phyloP scores from a whole-genome alignment of 2,797 vertebrate species.

The Clamator glandarius region DNA sequence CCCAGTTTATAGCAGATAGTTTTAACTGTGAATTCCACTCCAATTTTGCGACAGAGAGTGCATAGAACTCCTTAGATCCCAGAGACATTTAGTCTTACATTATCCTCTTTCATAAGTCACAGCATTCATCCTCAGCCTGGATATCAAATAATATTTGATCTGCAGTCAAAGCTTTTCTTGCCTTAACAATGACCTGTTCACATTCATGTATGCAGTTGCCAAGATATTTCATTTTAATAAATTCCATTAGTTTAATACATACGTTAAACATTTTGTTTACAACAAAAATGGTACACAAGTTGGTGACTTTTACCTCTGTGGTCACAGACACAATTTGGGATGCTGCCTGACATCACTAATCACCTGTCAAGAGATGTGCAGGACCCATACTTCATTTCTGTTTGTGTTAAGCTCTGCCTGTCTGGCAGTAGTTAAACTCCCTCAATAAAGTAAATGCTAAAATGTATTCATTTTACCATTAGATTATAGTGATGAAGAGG shows the following conservation, averaged over 20 bases:
- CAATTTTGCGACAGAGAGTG: not conserved
- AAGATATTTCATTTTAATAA: not conserved
- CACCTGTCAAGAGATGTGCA: not conserved
- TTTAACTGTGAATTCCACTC: not conserved
- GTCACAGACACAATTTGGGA: not conserved
- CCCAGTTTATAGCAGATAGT: not conserved
- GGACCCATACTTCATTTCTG: not conserved
- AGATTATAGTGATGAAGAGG: not conserved
- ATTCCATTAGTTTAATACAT: not conserved
- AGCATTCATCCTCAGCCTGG: not conserved
- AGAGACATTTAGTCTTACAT: not conserved
- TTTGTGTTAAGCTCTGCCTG: not conserved
- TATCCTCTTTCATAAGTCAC: not conserved
- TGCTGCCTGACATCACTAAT: not conserved
- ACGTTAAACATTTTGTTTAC: not conserved
- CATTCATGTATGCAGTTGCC: not conserved
- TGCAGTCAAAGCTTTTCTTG: not conserved
- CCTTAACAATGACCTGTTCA: not conserved
- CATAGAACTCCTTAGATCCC: not conserved
- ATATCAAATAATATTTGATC: not conserved
- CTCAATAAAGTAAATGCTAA: not conserved
- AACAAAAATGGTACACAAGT: not conserved
- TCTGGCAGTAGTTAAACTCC: not conserved
- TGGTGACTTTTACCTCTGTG: not conserved
- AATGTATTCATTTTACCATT: not conserved